These are phyloP conservation scores for Adela reaumurella DNA, from an alignment of 2,888 invertebrate species.

Conservation along the genomic window DNA sequence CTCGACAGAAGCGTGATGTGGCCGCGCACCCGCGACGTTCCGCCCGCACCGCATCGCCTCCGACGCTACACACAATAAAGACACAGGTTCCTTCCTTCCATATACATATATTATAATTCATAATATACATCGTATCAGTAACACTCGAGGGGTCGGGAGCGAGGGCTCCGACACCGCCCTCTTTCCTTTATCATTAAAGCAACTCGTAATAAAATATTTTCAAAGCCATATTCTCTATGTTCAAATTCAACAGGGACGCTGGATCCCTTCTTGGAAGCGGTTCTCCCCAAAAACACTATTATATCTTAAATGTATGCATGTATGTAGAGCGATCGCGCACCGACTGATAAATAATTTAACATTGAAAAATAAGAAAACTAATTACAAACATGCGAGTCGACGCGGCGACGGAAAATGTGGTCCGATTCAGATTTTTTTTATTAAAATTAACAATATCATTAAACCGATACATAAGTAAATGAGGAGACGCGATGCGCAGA, in stretches of 20 bases:
- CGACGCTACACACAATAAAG: not conserved
- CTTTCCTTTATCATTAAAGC: not conserved
- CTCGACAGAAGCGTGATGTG: not conserved
- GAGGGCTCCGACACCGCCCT: slow-evolving; percentile 9
- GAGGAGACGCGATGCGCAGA: not conserved
- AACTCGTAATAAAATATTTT: not conserved
- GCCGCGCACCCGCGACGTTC: not conserved
- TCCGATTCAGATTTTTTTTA: not conserved
- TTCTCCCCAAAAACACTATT: no score
- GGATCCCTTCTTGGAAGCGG: not conserved
- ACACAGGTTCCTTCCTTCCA: not conserved
- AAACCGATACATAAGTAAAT: not conserved
- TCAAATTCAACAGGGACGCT: not conserved
- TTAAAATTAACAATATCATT: not conserved
- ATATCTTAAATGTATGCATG: no score
- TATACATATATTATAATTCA: slow-evolving; percentile 30
- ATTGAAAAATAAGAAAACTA: not conserved
- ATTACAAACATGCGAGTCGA: not conserved
- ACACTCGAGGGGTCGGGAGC: slow-evolving; percentile 23
- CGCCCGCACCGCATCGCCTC: no score
- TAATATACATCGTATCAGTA: slow-evolving; percentile 37
- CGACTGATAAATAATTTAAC: not conserved
- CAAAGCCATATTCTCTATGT: not conserved
- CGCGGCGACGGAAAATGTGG: not conserved
- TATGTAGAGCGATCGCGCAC: not conserved